Percentiles rank a stretch among this genome's conserved stretches.
These are phyloP conservation scores for Patagioenas fasciata DNA, from an alignment of 2,113 vertebrate species.

Conservation along the genomic window DNA sequence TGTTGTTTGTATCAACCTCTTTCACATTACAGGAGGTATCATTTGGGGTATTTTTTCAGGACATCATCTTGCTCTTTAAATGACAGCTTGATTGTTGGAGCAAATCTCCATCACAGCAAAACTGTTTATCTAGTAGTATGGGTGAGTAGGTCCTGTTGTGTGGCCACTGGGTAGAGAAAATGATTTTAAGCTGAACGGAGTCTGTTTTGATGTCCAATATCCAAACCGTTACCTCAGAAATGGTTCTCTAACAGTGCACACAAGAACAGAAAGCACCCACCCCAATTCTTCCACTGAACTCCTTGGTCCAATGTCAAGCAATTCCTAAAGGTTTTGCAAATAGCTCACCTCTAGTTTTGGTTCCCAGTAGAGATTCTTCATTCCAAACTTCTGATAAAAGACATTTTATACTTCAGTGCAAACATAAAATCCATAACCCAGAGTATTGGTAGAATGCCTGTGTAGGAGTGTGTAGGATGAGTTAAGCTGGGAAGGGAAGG, in stretches of 20 bases:
- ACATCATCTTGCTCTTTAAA: background rate
- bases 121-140: background rate
- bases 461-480: background rate
- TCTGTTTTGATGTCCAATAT: background rate
- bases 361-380: background rate
- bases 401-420: background rate
- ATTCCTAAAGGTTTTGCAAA: background rate
- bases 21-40: background rate
- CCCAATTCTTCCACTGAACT: background rate
- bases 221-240: background rate
- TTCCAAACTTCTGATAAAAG: background rate
- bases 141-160: background rate
- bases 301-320: fast-evolving
- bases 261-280: background rate
- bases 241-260: background rate
- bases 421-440: background rate
- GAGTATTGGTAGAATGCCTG: fast-evolving
- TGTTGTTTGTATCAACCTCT: background rate
- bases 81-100: slow-evolving; percentile 19
- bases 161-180: background rate
- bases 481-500: background rate
- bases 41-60: background rate
- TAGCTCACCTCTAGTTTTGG: background rate
- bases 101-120: background rate
- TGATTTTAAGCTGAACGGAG: background rate